A percentile compares a stretch with the other conserved stretches of the same genome.
Conservation (phyloP, 2,888 invertebrate genomes). For the Dinocampus coccinellae region DNA sequence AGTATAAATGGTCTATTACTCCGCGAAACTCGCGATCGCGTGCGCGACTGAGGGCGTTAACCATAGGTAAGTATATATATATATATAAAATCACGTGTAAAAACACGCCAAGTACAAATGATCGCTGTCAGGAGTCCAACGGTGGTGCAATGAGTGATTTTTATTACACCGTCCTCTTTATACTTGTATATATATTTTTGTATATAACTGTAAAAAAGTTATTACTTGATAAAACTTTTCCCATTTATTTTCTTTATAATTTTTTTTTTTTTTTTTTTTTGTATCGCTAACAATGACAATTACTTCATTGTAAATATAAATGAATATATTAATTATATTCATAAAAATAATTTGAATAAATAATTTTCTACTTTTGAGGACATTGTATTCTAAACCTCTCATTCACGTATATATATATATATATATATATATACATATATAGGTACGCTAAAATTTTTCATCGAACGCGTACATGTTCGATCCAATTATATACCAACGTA, state of each 20-base stretch:
- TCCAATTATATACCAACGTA: not conserved
- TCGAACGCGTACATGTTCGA: not conserved
- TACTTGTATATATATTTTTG: not conserved
- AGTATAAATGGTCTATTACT: constrained; percentile 28
- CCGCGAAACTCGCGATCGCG: not conserved
- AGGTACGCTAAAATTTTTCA: not conserved
- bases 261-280: not conserved
- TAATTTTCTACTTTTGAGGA: no score
- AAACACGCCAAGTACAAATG: constrained; percentile 21
- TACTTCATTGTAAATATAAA: no score
- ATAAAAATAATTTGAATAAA: no score
- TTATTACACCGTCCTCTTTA: not conserved
- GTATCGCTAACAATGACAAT: no score
- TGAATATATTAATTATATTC: no score
- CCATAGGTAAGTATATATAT: not conserved
- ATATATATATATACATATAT: no score
- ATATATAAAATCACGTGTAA: not conserved
- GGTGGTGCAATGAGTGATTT: constrained; percentile 12
- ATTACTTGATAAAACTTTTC: not conserved
- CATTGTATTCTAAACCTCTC: no score
- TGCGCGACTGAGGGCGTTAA: not conserved
- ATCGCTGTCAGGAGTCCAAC: not conserved
- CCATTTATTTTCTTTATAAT: not conserved
- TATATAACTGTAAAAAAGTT: no score
- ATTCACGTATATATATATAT: no score